Percentiles rank a stretch among this genome's conserved stretches.
These are phyloP conservation scores for Elysia crispata DNA, from an alignment of 2,888 invertebrate species.

Conservation along the genomic window DNA sequence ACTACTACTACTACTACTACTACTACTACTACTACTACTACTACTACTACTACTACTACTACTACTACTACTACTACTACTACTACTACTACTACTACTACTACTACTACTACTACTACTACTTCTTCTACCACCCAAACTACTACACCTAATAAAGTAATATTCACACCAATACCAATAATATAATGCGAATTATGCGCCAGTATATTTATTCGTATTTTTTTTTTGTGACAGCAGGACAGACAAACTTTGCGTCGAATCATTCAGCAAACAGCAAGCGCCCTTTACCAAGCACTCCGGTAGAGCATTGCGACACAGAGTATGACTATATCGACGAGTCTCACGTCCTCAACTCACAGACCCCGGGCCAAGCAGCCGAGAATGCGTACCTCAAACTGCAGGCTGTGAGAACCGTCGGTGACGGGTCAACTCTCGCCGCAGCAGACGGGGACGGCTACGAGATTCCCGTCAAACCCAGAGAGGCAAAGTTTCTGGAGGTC, in stretches of 20 bases:
- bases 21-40: too few relatives aligned
- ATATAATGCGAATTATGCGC: too few relatives aligned
- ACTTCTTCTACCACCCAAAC: too few relatives aligned
- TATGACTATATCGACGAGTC: conserved; percentile 1
- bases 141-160: too few relatives aligned
- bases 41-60: conserved; percentile 5
- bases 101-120: conserved; percentile 21
- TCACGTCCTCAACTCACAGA: background rate
- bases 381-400: background rate
- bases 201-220: too few relatives aligned
- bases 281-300: background rate
- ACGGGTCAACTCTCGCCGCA: background rate
- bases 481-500: background rate
- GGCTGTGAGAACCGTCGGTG: background rate
- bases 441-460: background rate
- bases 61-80: conserved; percentile 19
- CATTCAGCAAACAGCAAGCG: background rate
- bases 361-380: background rate
- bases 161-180: too few relatives aligned
- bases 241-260: too few relatives aligned
- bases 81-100: conserved; percentile 32
- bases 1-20: background rate
- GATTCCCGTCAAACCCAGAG: background rate
- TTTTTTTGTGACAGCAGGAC: background rate
- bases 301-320: background rate